These are phyloP conservation scores for Hippocampus kuda DNA, from an alignment of 2,797 vertebrate species.

Conservation along the genomic window DNA sequence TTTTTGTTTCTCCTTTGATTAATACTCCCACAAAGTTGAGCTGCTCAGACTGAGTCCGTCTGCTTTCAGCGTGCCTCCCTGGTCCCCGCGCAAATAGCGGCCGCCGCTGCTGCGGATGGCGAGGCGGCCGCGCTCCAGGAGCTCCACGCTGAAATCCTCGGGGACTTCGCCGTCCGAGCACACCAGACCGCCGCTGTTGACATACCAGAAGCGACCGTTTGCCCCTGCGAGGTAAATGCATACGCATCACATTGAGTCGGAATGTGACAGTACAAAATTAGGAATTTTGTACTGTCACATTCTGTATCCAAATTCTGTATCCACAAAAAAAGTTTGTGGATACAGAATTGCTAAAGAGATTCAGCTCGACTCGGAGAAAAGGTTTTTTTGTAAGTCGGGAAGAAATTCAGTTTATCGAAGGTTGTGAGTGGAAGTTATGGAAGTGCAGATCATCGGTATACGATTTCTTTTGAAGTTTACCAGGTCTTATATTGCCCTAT, in stretches of 20 bases:
- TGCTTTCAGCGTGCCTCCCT: constrained; percentile 81
- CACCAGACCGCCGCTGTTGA: constrained; percentile 78
- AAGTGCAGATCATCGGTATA: too few relatives aligned
- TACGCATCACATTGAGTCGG: not conserved
- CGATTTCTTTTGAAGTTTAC: too few relatives aligned
- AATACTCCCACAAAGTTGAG: constrained; percentile 90
- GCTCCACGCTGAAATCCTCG: constrained; percentile 87
- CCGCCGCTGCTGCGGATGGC: constrained; percentile 82
- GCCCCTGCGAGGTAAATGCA: constrained; percentile 62
- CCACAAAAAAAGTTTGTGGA: too few relatives aligned
- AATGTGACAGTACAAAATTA: too few relatives aligned
- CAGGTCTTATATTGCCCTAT: too few relatives aligned
- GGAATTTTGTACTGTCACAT: too few relatives aligned
- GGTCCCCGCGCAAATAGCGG: constrained; percentile 84
- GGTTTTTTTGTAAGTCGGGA: too few relatives aligned
- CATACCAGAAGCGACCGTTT: constrained; percentile 82
- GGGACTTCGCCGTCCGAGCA: constrained; percentile 82
- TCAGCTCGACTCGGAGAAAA: too few relatives aligned
- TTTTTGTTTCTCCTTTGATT: constrained; percentile 27
- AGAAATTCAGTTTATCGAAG: too few relatives aligned
- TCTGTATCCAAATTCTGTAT: too few relatives aligned
- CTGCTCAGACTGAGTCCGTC: constrained; percentile 71
- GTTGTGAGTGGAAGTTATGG: too few relatives aligned
- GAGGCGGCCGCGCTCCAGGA: constrained; percentile 78
- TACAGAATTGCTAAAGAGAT: too few relatives aligned